phyloP scores from a whole-genome alignment of 1,140 invertebrate genomes.

The Polypedilum vanderplanki region DNA sequence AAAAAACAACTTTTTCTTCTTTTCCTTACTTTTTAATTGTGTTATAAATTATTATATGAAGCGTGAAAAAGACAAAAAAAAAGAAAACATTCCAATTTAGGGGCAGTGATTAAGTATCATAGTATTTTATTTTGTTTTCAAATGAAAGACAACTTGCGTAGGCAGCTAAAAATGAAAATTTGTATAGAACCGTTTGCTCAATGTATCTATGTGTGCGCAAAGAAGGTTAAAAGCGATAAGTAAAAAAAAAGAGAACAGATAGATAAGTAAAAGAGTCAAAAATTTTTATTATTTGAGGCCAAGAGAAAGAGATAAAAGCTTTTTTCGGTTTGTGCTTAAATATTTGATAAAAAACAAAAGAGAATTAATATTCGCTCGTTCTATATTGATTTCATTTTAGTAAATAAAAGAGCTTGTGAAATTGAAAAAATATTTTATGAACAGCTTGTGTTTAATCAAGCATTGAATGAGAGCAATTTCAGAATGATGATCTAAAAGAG shows the following conservation, averaged over 20 bases:
- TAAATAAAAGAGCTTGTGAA: too few relatives aligned
- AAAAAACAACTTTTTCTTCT: background rate
- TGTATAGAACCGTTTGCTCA: background rate
- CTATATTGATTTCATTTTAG: too few relatives aligned
- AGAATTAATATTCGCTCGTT: too few relatives aligned
- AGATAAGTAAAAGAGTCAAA: background rate
- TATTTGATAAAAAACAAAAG: too few relatives aligned
- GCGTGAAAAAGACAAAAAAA: background rate
- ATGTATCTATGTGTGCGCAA: background rate
- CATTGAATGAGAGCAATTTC: too few relatives aligned
- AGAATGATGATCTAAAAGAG: too few relatives aligned
- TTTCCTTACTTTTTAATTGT: background rate
- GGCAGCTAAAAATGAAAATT: conserved; percentile 4
- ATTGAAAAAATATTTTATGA: too few relatives aligned
- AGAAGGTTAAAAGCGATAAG: background rate
- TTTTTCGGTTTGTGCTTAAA: too few relatives aligned
- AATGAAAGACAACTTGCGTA: background rate
- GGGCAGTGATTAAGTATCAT: background rate
- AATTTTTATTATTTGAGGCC: too few relatives aligned
- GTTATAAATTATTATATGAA: background rate
- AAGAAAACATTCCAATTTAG: background rate
- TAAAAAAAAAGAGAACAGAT: conserved; percentile 10
- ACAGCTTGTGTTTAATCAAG: too few relatives aligned
- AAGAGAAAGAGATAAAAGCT: too few relatives aligned
- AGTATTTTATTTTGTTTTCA: background rate